phyloP scores from a whole-genome alignment of 2,113 vertebrate genomes.

The Corydoras sp. region DNA sequence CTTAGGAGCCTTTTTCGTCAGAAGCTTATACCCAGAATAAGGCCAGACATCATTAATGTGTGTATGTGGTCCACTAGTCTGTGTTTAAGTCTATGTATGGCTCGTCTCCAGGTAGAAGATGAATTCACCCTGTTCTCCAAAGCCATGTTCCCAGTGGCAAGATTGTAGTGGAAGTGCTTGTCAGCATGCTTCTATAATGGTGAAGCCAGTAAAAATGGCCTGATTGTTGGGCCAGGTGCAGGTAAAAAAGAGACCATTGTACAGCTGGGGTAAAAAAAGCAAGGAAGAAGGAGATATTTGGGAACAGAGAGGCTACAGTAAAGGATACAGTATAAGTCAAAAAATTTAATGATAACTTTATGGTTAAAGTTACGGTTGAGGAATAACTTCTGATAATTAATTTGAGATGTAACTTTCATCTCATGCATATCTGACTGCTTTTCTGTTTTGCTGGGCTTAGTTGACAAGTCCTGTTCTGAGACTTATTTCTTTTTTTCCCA shows the following conservation, averaged over 20 bases:
- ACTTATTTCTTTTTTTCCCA: too few species aligned
- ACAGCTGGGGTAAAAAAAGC: constrained; percentile 15
- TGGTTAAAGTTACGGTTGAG: too few species aligned
- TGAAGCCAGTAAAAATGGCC: constrained; percentile 24
- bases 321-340: too few species aligned
- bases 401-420: too few species aligned
- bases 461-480: too few species aligned
- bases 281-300: background rate
- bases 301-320: too few species aligned
- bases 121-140: constrained; percentile 31
- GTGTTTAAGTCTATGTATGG: constrained; percentile 40
- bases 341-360: too few species aligned
- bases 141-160: constrained; percentile 39
- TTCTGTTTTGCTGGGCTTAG: too few species aligned
- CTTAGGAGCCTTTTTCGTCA: constrained; percentile 18
- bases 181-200: constrained; percentile 42
- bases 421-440: too few species aligned
- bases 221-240: constrained; percentile 37
- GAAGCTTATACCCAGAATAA: constrained; percentile 31
- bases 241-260: constrained; percentile 13
- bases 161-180: constrained; percentile 32
- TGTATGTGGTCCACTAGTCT: constrained; percentile 9
- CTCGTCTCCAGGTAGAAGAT: constrained; percentile 38
- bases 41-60: constrained; percentile 43
- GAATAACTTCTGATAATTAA: too few species aligned